phyloP scores from a whole-genome alignment of 1,140 invertebrate genomes.

The Nephila pilipes region DNA sequence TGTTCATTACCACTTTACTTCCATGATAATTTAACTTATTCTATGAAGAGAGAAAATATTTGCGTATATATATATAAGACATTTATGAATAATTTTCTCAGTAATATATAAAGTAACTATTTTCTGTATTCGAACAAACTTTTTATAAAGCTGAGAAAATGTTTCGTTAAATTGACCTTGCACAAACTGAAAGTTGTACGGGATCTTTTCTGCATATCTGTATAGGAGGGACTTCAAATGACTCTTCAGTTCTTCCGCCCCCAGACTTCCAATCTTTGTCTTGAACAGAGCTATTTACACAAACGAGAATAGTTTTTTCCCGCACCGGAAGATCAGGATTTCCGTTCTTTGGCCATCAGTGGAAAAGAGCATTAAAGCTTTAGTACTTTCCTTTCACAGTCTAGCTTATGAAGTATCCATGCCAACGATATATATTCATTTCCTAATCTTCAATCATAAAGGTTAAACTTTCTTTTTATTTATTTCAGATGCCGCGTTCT shows the following conservation, averaged over 20 bases:
- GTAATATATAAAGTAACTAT: background rate
- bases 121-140: background rate
- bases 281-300: conserved; percentile 49
- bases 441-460: background rate
- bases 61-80: background rate
- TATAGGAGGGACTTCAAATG: background rate
- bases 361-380: conserved; percentile 45
- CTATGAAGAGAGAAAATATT: background rate
- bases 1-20: no score
- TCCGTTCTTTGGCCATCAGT: conserved; percentile 24
- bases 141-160: background rate
- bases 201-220: background rate
- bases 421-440: background rate
- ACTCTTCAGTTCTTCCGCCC: background rate
- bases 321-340: conserved; percentile 33
- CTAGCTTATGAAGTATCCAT: background rate
- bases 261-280: conserved; percentile 42
- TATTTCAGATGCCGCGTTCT: no score
- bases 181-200: background rate
- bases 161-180: background rate
- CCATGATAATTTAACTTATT: background rate
- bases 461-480: background rate
- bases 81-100: background rate
- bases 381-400: background rate
- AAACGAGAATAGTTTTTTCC: conserved; percentile 44